Evolutionary conservation across 2,888 invertebrate species (phyloP), one percentile per base, ranked within the genome.

Genomic region (Lycia hirtaria): DNA sequence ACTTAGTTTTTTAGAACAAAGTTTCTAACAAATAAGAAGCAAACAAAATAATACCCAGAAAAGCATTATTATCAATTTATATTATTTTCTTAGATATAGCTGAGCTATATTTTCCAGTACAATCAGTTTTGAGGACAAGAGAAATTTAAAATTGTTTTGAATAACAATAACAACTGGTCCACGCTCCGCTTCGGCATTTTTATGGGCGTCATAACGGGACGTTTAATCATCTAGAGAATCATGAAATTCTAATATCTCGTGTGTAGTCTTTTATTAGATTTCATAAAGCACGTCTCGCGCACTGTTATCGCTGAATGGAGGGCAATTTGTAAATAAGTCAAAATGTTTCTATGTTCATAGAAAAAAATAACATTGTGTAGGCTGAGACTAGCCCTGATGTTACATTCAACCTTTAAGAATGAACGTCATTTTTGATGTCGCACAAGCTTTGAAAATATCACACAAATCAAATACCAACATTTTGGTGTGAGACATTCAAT

Each of bases 211-310:
- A 62, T 70, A 70, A 70, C 62, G 38, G 44, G 50, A 51, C 64
- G 63, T 68, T 67, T 68, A 69, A 67, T 66, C 65, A 67, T 66
- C 64, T 59, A 24, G 57, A 60, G 61, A 60, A 61, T 62, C 68
- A 59, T 68, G 65, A 70, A 69, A 69, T 49, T 61, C 65, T 62
- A 63, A 65, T 66, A 64, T 62, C 55, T 54, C 49, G 55, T 60
- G 61, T 67, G 60, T 62, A 62, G 62, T 56, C 60, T 67, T 68
- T 67, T 68, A 68, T 64, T 65, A 64, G 60, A 66, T 60, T 63
- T 63, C 53, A 51, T 56, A 55, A 54, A 48, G 43, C 56, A 47
- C 44, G 47, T 49, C 14, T 28, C 22, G 20, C 49, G 49, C 35
- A 32, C 45, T 22, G 14, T 41, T 51, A 19, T n/a, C 17, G 26